phyloP scores from a whole-genome alignment of 2,888 invertebrate species.

The Rhabditoides inermis region DNA sequence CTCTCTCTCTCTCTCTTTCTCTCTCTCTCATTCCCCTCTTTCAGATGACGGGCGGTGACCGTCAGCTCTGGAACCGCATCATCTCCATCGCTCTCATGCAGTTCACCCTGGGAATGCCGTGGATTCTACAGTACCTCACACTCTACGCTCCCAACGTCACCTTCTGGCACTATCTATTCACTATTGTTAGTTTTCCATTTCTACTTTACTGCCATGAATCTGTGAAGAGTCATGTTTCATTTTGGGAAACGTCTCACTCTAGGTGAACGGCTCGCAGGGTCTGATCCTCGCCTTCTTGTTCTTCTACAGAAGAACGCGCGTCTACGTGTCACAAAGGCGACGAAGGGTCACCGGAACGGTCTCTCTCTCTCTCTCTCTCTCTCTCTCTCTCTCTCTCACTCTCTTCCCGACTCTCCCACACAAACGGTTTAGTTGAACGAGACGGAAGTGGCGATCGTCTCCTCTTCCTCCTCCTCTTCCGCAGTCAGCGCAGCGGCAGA shows the following conservation, averaged over 20 bases:
- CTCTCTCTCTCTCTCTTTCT: background rate
- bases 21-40: background rate
- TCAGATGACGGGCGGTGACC: background rate
- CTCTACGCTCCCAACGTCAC: conserved; percentile 28
- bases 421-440: conserved; percentile 11
- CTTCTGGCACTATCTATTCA: conserved; percentile 39
- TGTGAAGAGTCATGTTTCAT: too few species aligned
- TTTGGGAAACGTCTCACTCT: too few species aligned
- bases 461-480: too few species aligned
- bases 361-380: conserved; percentile 1
- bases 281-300: conserved; percentile 22
- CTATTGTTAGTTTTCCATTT: too few species aligned
- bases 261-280: conserved; percentile 32
- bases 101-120: conserved; percentile 35
- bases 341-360: conserved; percentile 1
- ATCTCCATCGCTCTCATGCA: conserved; percentile 29
- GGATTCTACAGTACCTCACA: conserved; percentile 43
- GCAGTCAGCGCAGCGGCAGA: too few species aligned
- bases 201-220: too few species aligned
- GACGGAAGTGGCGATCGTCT: too few species aligned
- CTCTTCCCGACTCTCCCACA: background rate
- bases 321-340: conserved; percentile 7
- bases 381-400: conserved; percentile 1
- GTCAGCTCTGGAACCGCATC: conserved; percentile 8
- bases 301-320: conserved; percentile 19